Evolutionary conservation across 2,797 vertebrate genomes (phyloP), one percentile per base, ranked within the genome.

Genomic region (Oreortyx pictus): DNA sequence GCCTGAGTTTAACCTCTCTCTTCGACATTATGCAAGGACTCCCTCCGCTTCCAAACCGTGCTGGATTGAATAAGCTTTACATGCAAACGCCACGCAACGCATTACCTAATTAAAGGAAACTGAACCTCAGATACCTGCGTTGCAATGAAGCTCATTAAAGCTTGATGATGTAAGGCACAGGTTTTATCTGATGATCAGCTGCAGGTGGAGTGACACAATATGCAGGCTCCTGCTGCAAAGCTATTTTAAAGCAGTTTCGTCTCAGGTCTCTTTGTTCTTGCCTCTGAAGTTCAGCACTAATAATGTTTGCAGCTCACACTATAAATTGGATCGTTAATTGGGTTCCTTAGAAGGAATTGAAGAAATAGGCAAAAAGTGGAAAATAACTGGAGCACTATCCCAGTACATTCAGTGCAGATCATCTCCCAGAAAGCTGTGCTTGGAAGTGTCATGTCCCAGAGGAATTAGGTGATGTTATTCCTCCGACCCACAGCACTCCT

Each of bases 251-350:
- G 62, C 57, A 24, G 37, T 9, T 88, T 44, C 37, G 25, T 37
- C 29, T 22, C 49, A 31, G 75, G 49, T 70, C 17, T 8, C 37
- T 84, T 56, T 27, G 71, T 31, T 92, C 59, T 82, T 60, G 46
- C 74, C 77, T 78, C 86, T 41, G 19, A 47, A 60, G 77, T 11
- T 80, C 60, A 64, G 67, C 78, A 27, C 39, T 5, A 87, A 82
- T 52, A 47, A 64, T 3, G 31, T 80, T 75, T 20, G 9, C 47
- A 56, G 70, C 35, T 88, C 4, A 0, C 29, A 5, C 70, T 23
- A 6, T 25, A 90, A 82, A 89, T 67, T 87, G 92, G 52, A 64
- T 65, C 60, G 78, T 29, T 90, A 90, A 94, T 70, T 93, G 80
- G 80, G 56, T 92, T 84, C 56, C 78, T 82, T 49, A 47, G 64